These are phyloP conservation scores for Coturnix japonica DNA, from an alignment of 2,113 vertebrate genomes.

Conservation along the genomic window DNA sequence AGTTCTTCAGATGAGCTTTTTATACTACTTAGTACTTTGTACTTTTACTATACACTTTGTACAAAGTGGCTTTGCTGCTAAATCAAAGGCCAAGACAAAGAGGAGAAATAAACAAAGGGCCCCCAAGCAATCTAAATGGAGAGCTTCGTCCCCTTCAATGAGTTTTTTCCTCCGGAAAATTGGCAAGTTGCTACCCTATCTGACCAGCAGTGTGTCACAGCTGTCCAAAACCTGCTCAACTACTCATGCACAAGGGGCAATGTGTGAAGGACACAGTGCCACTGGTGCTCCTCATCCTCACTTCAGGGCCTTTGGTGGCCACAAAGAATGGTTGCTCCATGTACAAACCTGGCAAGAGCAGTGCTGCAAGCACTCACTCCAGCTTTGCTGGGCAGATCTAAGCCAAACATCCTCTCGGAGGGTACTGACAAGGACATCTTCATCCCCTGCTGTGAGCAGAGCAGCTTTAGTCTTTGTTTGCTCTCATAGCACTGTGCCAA, in stretches of 20 bases:
- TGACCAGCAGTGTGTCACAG: background rate
- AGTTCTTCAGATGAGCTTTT: background rate
- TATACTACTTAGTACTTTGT: background rate
- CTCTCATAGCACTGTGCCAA: background rate
- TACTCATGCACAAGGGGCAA: fast-evolving
- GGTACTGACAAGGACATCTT: constrained; percentile 43
- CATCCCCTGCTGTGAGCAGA: background rate
- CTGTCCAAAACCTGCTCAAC: background rate
- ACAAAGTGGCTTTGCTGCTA: background rate
- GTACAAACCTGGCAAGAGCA: background rate
- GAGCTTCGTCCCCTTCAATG: fast-evolving
- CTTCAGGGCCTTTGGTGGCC: fast-evolving
- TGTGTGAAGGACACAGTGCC: fast-evolving
- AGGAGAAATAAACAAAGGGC: background rate
- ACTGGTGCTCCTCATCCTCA: background rate
- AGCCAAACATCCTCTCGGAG: constrained; percentile 26
- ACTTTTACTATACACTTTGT: too few relatives aligned
- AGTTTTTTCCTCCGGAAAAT: background rate
- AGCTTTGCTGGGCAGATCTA: background rate
- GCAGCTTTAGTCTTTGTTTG: background rate
- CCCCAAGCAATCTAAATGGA: background rate
- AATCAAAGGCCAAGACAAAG: background rate
- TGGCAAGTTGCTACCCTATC: background rate
- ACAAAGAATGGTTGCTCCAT: fast-evolving
- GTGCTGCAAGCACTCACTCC: fast-evolving